These are phyloP conservation scores for Zootoca vivipara DNA, from an alignment of 2,113 vertebrate species.

Conservation along the genomic window DNA sequence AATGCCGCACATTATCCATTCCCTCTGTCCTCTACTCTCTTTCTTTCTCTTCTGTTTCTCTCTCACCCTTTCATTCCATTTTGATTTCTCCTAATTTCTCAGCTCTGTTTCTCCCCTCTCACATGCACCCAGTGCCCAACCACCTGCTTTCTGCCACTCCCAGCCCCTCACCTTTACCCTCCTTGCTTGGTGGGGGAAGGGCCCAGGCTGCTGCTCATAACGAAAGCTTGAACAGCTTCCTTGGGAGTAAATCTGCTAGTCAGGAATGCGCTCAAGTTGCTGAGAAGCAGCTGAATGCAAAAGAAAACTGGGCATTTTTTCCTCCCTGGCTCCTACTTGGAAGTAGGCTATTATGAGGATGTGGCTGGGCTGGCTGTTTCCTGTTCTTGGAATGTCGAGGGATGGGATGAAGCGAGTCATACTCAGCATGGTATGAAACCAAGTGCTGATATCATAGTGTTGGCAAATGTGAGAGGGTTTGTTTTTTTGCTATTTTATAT, in stretches of 20 bases:
- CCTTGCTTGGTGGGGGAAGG: neutral
- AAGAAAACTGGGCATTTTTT: neutral
- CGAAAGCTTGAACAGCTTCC: neutral
- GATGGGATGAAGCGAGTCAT: conserved; percentile 1
- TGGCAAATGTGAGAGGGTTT: neutral
- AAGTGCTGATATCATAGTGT: conserved; percentile 16
- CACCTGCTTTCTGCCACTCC: neutral
- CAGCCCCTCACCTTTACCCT: neutral
- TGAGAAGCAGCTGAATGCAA: neutral
- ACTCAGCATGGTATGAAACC: conserved; percentile 9
- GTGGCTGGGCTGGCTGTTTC: conserved; percentile 7
- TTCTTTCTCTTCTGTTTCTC: neutral
- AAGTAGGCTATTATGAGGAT: conserved; percentile 11
- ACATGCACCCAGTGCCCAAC: neutral
- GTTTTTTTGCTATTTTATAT: neutral
- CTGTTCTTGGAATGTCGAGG: neutral
- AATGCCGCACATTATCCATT: neutral
- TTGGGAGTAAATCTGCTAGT: neutral
- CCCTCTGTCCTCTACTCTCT: too few relatives aligned
- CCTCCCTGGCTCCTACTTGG: neutral
- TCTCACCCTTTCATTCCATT: neutral
- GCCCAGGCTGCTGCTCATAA: neutral
- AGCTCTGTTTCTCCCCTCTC: neutral
- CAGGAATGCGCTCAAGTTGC: conserved; percentile 8
- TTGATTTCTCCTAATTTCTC: neutral